phyloP scores from a whole-genome alignment of 2,888 invertebrate genomes.

The Drosophila borealis region DNA sequence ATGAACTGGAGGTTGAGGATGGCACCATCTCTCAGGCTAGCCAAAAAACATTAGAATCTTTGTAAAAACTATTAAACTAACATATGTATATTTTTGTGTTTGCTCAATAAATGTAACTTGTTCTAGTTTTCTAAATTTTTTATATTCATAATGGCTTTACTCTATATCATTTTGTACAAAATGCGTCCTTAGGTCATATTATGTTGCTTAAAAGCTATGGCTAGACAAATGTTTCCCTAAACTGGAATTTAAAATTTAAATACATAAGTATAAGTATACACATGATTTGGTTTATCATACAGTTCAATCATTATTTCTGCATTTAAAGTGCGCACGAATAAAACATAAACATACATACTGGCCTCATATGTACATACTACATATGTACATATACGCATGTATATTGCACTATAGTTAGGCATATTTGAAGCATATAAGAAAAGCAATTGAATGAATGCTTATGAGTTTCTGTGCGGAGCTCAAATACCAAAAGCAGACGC shows the following conservation, averaged over 20 bases:
- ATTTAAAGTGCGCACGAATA: constrained; percentile 46
- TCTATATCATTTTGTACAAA: constrained; percentile 76
- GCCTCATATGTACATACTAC: constrained; percentile 44
- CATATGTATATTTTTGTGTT: constrained; percentile 15
- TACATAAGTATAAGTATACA: constrained; percentile 66
- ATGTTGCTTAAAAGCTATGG: constrained; percentile 78
- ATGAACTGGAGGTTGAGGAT: constrained; percentile 77
- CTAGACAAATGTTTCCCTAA: constrained; percentile 83
- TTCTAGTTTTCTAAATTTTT: constrained; percentile 21
- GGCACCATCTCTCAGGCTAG: constrained; percentile 48
- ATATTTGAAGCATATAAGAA: constrained; percentile 65
- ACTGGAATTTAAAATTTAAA: constrained; percentile 74
- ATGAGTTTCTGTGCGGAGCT: constrained; percentile 41
- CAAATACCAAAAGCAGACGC: constrained; percentile 42
- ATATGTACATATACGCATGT: constrained; percentile 42
- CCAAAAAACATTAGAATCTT: constrained; percentile 30
- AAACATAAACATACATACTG: constrained; percentile 31
- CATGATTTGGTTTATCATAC: constrained; percentile 54
- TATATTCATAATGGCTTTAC: constrained; percentile 57
- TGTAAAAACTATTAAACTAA: constrained; percentile 4
- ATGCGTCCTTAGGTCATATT: constrained; percentile 68
- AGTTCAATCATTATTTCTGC: constrained; percentile 47
- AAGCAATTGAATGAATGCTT: constrained; percentile 62
- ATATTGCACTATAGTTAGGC: constrained; percentile 57
- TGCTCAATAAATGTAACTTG: constrained; percentile 25